These are phyloP conservation scores for Hydropotes inermis DNA, from an alignment of 2,113 vertebrate genomes.

Conservation along the genomic window DNA sequence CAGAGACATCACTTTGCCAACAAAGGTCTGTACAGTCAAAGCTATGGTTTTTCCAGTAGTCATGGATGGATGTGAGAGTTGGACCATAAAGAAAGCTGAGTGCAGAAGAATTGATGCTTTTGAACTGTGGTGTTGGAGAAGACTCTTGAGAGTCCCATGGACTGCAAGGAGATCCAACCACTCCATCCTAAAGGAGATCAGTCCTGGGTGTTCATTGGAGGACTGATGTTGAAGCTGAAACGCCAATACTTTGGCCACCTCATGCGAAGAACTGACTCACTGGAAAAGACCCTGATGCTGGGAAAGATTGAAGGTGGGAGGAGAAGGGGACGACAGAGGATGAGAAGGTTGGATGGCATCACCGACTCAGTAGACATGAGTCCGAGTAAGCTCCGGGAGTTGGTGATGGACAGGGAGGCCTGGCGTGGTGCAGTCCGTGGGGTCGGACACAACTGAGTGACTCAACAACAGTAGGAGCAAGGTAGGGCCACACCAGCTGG, in stretches of 20 bases:
- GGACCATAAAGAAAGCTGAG: neutral
- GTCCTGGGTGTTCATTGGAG: neutral
- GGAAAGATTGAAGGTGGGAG: neutral
- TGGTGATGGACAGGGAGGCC: neutral
- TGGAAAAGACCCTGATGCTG: neutral
- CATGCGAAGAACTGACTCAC: rapidly evolving
- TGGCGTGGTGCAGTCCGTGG: rapidly evolving
- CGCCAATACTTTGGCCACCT: neutral
- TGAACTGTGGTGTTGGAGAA: neutral
- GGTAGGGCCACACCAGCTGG: too few relatives aligned
- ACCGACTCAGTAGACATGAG: neutral
- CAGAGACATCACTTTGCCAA: neutral
- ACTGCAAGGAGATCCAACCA: neutral
- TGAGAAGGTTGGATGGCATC: neutral
- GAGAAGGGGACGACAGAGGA: neutral
- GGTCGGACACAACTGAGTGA: rapidly evolving
- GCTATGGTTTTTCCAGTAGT: neutral
- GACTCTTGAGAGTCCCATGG: neutral
- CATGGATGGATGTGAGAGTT: neutral
- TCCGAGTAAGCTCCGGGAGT: neutral
- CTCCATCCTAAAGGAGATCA: neutral
- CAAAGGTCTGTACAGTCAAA: neutral
- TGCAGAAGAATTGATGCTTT: rapidly evolving
- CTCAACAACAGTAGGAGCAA: neutral
- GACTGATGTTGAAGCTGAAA: neutral